Base-by-base conservation (phyloP, 1,140 invertebrate species). In the Limonius californicus region DNA sequence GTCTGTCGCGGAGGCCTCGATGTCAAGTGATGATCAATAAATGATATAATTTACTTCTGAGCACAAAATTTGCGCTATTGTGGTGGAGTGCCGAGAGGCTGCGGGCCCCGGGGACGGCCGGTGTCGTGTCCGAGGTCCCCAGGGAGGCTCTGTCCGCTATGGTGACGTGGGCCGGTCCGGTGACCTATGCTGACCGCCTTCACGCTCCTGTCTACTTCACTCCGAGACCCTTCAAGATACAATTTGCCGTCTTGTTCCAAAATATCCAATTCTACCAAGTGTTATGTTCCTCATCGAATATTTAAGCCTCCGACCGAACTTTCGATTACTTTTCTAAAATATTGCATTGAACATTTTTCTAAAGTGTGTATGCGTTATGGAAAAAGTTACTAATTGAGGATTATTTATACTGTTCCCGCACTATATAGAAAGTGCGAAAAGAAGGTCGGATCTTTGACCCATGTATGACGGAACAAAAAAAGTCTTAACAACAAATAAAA, bases 151-250 rank as follows among this genome's bases (percentile, higher is more conserved):
- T 65, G 64, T 65, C 60, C 56, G 23, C 39, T 54, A 53, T 59
- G 56, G 32, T 65, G 60, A 65, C 64, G 64, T 65, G 64, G 64
- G 64, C 64, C 45, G 59, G 57, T 14, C 50, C 61, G 59, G 56
- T 62, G 64, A 65, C 64, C 64, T 65, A 56, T 45, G 47, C 32
- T 65, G 63, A 61, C 63, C 59, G 59, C 59, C 57, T 59, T 59
- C 57, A 59, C 57, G 57, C 47, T 59, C 45, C 45, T 50, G 45
- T 50, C 45, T 18, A 50, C 45, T 50, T 50, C 45, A 50, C 45
- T 50, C 2, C 7, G 20, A 50, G 45, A 50, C 16, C 16, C 45
- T 50, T 50, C 20, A 50, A 50, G 45, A 50, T 50, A 50, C 45
- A 50, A 50, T 50, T 50, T 50, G 6, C 6, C 16, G 20, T 19